Conservation (phyloP, 1,140 invertebrate genomes). For the Harpegnathos saltator region DNA sequence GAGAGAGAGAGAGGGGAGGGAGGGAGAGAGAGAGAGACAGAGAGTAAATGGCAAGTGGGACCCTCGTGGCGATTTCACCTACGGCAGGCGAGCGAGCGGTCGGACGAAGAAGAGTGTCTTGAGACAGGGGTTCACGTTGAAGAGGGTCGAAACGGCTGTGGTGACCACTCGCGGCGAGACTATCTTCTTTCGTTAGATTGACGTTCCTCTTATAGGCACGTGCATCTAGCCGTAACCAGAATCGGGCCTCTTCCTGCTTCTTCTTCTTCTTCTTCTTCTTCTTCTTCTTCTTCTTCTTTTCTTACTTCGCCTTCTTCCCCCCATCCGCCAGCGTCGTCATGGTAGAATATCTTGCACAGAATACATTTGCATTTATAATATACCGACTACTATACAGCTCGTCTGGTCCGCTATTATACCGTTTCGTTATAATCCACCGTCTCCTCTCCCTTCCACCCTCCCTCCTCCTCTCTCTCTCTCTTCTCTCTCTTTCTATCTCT, state of each 20-base stretch:
- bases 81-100: no score
- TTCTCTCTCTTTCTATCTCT: not conserved
- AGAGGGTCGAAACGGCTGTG: slow-evolving; percentile 16
- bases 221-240: slow-evolving; percentile 44
- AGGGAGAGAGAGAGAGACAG: not conserved
- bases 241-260: slow-evolving; percentile 2
- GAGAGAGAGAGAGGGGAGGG: not conserved
- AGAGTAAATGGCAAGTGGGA: not conserved
- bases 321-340: slow-evolving; percentile 1
- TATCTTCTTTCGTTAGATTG: slow-evolving; percentile 46
- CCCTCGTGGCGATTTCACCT: not conserved
- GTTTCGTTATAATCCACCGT: slow-evolving; percentile 40
- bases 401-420: slow-evolving; percentile 24
- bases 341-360: slow-evolving; percentile 35
- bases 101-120: slow-evolving; percentile 12
- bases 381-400: slow-evolving; percentile 10
- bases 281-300: not conserved
- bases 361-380: slow-evolving; percentile 59
- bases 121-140: slow-evolving; percentile 22
- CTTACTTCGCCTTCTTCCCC: no score
- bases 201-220: slow-evolving; percentile 33
- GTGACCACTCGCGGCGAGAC: slow-evolving; percentile 1
- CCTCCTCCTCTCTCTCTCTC: not conserved
- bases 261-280: no score
- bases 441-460: not conserved